These are phyloP conservation scores for Tupiocoris notatus DNA, from an alignment of 2,888 invertebrate genomes.

Conservation along the genomic window DNA sequence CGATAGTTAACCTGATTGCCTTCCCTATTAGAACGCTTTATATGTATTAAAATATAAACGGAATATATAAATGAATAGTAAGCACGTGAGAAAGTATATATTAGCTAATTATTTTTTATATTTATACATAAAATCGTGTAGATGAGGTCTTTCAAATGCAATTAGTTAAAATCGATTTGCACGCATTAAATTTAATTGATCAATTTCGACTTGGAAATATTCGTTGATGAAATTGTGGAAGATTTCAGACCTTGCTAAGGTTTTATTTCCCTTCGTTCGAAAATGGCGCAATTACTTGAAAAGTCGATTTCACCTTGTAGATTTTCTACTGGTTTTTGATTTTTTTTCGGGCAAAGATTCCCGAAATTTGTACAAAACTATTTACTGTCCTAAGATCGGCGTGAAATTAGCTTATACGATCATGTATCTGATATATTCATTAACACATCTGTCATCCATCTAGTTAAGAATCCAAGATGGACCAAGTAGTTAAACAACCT, in stretches of 20 bases:
- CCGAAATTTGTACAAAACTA: no score
- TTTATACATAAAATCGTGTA: slow-evolving; percentile 8
- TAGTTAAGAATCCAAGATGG: slow-evolving; percentile 25
- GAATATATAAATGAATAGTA: background rate
- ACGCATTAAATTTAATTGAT: background rate
- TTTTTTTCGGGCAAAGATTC: background rate
- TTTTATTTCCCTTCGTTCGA: no score
- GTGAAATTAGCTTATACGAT: slow-evolving; percentile 8
- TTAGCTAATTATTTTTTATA: slow-evolving; percentile 35
- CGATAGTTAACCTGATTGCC: slow-evolving; percentile 25
- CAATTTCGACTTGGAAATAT: no score
- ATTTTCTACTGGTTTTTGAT: background rate
- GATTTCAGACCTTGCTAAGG: no score
- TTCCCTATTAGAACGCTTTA: slow-evolving; percentile 37
- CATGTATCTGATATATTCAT: background rate
- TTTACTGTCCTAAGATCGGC: no score
- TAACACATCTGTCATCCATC: slow-evolving; percentile 7
- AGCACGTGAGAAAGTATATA: slow-evolving; percentile 1
- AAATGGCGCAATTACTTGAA: no score
- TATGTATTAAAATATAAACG: slow-evolving; percentile 2
- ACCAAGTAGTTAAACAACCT: slow-evolving; percentile 17
- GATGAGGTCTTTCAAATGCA: slow-evolving; percentile 13
- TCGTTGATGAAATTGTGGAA: no score
- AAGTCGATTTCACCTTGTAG: no score
- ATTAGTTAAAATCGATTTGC: background rate